Percentiles rank a stretch among this genome's conserved stretches.
These are phyloP conservation scores for Sinocyclocheilus grahami DNA, from an alignment of 2,113 vertebrate genomes.

Conservation along the genomic window DNA sequence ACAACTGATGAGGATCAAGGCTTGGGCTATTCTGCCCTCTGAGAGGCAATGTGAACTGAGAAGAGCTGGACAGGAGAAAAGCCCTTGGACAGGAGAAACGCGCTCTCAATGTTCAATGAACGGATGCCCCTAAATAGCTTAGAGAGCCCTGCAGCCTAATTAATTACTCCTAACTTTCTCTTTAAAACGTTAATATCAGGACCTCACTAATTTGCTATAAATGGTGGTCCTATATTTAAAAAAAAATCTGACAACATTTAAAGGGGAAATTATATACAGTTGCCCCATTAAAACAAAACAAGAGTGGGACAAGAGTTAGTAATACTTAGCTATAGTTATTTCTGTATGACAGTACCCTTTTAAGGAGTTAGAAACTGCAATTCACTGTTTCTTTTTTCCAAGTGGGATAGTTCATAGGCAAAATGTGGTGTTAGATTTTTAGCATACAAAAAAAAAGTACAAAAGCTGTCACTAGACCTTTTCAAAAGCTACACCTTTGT, in stretches of 20 bases:
- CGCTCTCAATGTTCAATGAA: constrained; percentile 81
- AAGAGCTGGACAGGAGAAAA: constrained; percentile 79
- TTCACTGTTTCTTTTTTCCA: too few species aligned
- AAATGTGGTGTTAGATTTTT: too few species aligned
- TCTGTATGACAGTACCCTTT: too few species aligned
- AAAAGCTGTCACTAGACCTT: too few species aligned
- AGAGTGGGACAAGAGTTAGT: too few species aligned
- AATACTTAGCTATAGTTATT: too few species aligned
- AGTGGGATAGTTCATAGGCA: too few species aligned
- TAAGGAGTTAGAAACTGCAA: too few species aligned
- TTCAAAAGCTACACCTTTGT: too few species aligned
- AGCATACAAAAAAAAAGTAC: too few species aligned
- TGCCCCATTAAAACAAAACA: background rate
- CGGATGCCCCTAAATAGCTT: constrained; percentile 79
- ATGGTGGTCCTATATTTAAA: constrained; percentile 39
- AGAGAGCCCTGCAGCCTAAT: constrained; percentile 76
- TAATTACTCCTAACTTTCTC: constrained; percentile 84
- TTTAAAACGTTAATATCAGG: constrained; percentile 32
- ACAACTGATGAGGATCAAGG: constrained; percentile 98
- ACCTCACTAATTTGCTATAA: constrained; percentile 8
- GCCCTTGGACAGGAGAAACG: constrained; percentile 47
- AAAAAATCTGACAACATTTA: background rate
- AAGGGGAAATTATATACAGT: background rate
- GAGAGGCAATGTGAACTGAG: constrained; percentile 83
- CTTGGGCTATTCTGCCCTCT: constrained; percentile 87